phyloP scores from a whole-genome alignment of 2,797 vertebrate genomes.

The Sphaeramia orbicularis region DNA sequence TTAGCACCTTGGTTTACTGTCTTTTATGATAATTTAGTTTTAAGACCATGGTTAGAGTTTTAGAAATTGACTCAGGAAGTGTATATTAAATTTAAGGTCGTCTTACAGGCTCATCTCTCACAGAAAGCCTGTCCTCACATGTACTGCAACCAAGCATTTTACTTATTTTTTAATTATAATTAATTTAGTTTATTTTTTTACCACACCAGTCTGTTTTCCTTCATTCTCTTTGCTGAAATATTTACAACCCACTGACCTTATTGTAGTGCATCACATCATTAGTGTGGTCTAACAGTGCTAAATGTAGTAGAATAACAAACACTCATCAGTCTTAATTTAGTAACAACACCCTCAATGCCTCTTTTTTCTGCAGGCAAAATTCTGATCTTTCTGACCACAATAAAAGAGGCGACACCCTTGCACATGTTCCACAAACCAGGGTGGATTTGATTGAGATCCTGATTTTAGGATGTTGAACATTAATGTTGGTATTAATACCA shows the following conservation, averaged over 20 bases:
- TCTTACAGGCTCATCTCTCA: too few species aligned
- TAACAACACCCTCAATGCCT: conserved; percentile 10
- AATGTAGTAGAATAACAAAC: conserved; percentile 28
- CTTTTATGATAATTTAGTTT: too few species aligned
- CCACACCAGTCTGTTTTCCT: neutral
- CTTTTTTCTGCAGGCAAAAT: neutral
- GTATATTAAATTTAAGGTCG: too few species aligned
- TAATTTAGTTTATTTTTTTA: conserved; percentile 4
- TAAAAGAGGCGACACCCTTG: conserved; percentile 12
- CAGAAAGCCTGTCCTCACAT: too few species aligned
- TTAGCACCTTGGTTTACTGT: too few species aligned
- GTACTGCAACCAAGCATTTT: neutral
- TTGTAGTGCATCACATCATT: neutral
- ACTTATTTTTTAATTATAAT: neutral
- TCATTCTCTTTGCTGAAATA: conserved; percentile 13
- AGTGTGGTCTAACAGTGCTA: neutral
- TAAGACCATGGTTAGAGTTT: too few species aligned
- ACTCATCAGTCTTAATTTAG: conserved; percentile 10
- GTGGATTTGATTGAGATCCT: conserved; percentile 41
- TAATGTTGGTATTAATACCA: conserved; percentile 56
- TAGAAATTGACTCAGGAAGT: too few species aligned
- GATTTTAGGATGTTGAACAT: conserved; percentile 27
- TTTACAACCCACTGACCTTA: neutral
- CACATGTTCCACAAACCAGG: conserved; percentile 30
- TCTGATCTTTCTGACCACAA: conserved; percentile 39